Base-by-base conservation (phyloP, 2,888 invertebrate genomes). In the Agrypnus murinus region DNA sequence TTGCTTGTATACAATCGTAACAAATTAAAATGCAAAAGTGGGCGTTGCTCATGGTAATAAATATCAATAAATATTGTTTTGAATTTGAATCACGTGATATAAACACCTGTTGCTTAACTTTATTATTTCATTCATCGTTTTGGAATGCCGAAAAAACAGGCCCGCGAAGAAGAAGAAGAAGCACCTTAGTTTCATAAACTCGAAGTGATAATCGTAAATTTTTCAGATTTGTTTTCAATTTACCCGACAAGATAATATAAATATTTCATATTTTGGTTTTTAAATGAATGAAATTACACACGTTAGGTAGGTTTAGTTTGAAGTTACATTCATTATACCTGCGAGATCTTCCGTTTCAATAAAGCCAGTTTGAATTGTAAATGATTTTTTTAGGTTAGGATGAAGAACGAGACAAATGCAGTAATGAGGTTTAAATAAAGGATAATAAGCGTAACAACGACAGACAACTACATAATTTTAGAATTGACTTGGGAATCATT, bases 31-130 rank as follows among this genome's bases (percentile, higher is more conserved):
- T n/a, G 31, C 50, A 50, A 50, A 25, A 50, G 50, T 50, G 31
- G 50, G 50, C 50, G 50, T 50, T 8, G 50, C 14, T 46, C 50
- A n/a, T 14, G 1, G 50, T 31, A 25, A 31, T 50, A 31, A 50
- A 50, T 50, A 50, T 50, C 32, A 50, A 50, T 50, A 31, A 50
- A 50, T 50, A 31, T 25, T 25, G 25, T 25, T 25, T 25, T 25
- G 25, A 25, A 50, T 50, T 40, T 48, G 12, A 15, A 50, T 50
- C 50, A 50, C 50, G 50, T 50, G 50, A 50, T 50, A 50, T 50
- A 25, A 50, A 31, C 31, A 50, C 50, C 50, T 50, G 50, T 50
- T 50, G 50, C 50, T 50, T n/a, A n/a, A n/a, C n/a, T n/a, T 43
- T 14, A 14, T 50, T 31, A 50, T 50, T 50, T 50, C 50, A 50